Evolutionary conservation across 2,113 vertebrate species (phyloP), one percentile per base, ranked within the genome.

Genomic region (Mesembrinibis cayennensis): DNA sequence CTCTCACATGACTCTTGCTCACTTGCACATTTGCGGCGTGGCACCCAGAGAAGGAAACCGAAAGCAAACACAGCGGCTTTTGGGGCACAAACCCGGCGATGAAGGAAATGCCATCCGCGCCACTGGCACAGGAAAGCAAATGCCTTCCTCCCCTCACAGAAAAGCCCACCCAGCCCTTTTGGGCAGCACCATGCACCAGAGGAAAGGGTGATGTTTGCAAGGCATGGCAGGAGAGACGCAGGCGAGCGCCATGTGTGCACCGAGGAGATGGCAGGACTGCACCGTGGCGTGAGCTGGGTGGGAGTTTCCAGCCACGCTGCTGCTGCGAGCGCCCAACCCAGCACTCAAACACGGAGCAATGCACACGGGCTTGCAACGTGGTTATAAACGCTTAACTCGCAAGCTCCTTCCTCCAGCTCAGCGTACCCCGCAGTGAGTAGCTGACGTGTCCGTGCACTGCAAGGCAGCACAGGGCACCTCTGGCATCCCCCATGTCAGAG

Each of bases 161-260:
- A 44, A 55, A 47, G 5, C 23, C n/a, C 67, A 66, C 2, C 9
- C 0, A 2, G 5, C 13, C 20, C 27, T 32, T 61, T 19, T 0
- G 0, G 44, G 55, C 27, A 62, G 59, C 52, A 20, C 19, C 0
- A 2, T 9, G 70, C 29, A 13, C 13, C 6, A 2, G 30, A 53
- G 62, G n/a, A 42, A 78, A 23, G 0, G 2, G n/a, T 5, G 13
- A 36, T 21, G 62, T 55, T 79, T 52, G 22, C 32, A 40, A 70
- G 55, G 50, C 73, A 32, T 1, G 6, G 45, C 50, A 45, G 11
- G 4, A 58, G 32, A 36, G 44, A 32, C 0, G 0, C 13, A 8
- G 53, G 32, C 0, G 0, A 59, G 26, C 0, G 3, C 49, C 45
- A 12, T 0, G 3, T 2, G 2, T 11, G 36, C 29, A 14, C 5